Evolutionary conservation across 2,888 invertebrate genomes (phyloP).

Genomic region (Hypercompe scribonia): DNA sequence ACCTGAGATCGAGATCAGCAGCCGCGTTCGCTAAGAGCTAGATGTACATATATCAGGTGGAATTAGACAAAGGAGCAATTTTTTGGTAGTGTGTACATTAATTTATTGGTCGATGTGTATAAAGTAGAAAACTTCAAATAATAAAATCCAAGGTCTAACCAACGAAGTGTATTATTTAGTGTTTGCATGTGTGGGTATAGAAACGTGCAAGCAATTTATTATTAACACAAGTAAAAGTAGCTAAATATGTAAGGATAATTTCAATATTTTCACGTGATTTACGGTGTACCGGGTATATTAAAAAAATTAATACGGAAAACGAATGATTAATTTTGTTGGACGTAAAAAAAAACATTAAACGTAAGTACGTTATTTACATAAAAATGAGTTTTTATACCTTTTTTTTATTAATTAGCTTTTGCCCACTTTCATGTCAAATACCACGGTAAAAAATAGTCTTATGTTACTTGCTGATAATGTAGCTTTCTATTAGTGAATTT

Average conservation of each 20-base stretch:
- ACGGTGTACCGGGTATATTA: not conserved
- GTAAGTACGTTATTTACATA: no score
- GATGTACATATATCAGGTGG: no score
- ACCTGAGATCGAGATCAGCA: no score
- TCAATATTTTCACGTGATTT: not conserved
- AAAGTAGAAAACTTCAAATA: not conserved
- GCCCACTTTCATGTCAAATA: no score
- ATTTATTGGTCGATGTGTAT: not conserved
- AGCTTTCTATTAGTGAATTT: no score
- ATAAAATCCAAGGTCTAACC: conserved; percentile 1
- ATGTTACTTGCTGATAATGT: no score
- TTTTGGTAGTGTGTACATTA: not conserved
- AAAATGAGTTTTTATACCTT: no score
- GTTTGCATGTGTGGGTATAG: not conserved
- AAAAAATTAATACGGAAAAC: not conserved
- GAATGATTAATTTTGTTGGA: not conserved
- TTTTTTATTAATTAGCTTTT: no score
- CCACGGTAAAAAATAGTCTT: no score
- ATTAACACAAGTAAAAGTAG: not conserved
- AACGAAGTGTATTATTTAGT: not conserved
- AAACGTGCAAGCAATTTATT: not conserved
- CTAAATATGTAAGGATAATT: not conserved
- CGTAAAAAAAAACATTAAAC: not conserved
- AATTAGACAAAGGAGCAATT: not conserved
- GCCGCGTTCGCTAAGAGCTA: no score